These are phyloP conservation scores for Etheostoma cragini DNA, from an alignment of 2,113 vertebrate species.

Conservation along the genomic window DNA sequence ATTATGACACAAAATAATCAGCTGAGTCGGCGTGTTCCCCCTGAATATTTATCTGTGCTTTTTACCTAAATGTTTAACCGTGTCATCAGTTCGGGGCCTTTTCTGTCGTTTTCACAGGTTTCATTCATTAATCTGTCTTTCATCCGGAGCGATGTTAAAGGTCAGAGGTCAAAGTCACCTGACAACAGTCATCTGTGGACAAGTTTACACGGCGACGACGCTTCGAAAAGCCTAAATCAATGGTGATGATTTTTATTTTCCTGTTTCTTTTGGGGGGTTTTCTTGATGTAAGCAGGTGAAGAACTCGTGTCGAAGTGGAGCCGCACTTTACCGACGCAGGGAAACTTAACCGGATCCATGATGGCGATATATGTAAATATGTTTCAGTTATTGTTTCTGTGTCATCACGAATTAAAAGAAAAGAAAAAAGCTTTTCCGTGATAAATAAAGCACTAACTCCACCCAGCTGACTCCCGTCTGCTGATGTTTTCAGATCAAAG, in stretches of 20 bases:
- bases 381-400: conserved; percentile 54
- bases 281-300: conserved; percentile 30
- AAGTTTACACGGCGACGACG: background rate
- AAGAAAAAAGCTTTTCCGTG: conserved; percentile 60
- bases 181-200: too few species aligned
- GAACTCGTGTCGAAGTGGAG: conserved; percentile 37
- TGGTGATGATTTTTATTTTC: background rate
- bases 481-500: background rate
- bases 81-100: background rate
- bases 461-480: conserved; percentile 4
- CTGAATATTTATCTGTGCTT: conserved; percentile 8
- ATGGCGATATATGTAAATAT: conserved; percentile 70
- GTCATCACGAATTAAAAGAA: conserved; percentile 47
- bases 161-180: conserved; percentile 3
- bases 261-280: background rate
- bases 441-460: conserved; percentile 75
- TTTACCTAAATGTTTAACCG: background rate
- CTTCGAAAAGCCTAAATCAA: conserved; percentile 13
- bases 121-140: conserved; percentile 24
- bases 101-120: conserved; percentile 1
- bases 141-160: background rate
- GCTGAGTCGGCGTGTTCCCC: background rate
- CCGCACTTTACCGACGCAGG: conserved; percentile 68
- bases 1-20: conserved; percentile 6
- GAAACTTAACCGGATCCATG: conserved; percentile 5